Evolutionary conservation across 2,113 vertebrate species (phyloP).

Genomic region (Limnothrissa miodon): DNA sequence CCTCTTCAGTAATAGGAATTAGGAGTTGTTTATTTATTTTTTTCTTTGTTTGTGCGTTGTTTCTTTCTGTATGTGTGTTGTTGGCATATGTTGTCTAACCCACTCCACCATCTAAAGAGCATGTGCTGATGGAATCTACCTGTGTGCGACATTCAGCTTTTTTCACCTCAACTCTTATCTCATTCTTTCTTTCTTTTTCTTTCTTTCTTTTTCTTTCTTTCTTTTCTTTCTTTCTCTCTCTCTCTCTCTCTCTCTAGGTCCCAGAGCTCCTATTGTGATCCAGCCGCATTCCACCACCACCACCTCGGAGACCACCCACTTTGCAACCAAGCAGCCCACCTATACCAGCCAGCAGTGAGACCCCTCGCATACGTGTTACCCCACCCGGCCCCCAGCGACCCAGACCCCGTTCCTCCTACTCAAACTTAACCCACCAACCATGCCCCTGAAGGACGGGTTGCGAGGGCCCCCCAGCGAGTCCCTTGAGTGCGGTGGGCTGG

Average conservation of each 20-base stretch:
- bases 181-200: background rate
- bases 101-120: background rate
- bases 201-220: background rate
- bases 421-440: background rate
- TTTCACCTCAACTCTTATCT: background rate
- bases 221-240: background rate
- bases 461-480: background rate
- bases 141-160: background rate
- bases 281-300: constrained; percentile 59
- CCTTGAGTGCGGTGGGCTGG: background rate
- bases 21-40: background rate
- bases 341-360: constrained; percentile 40
- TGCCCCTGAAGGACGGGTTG: background rate
- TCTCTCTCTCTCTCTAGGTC: constrained; percentile 41
- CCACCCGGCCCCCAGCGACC: background rate
- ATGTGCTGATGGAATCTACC: background rate
- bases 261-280: constrained; percentile 51
- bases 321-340: constrained; percentile 51
- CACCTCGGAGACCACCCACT: constrained; percentile 50
- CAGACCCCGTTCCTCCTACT: background rate
- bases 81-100: background rate
- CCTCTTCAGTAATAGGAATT: background rate
- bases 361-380: background rate
- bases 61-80: background rate
- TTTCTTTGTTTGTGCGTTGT: background rate